Base-by-base conservation (phyloP, 2,888 invertebrate species). In the Anagyrus pseudococci region DNA sequence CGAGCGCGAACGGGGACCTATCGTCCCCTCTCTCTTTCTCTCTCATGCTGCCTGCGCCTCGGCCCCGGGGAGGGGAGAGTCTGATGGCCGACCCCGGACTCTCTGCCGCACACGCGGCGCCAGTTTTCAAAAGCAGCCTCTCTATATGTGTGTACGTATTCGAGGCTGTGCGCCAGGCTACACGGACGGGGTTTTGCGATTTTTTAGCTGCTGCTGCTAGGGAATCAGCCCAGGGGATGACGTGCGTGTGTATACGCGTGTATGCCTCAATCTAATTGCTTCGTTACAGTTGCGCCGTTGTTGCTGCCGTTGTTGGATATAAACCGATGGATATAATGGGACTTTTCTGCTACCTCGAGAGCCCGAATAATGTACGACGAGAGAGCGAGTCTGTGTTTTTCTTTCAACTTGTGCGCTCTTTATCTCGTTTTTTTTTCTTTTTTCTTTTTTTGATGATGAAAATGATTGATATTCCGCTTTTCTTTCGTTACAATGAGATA, bases 101-200 rank as follows among this genome's bases (percentile, higher is more conserved):
- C 4, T 2, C 44, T 17, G 56, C 61, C 64, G 50, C 56, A 58
- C 66, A 70, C 67, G 65, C 66, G 69, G 73, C 72, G 73, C 71
- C 73, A 74, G 66, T 73, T 75, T 75, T 68, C 61, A 52, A 64
- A 64, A 62, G 62, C 53, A 29, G 29, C 4, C 10, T 4, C 29
- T 29, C 6, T 29, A 29, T 29, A 29, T n/a, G n/a, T n/a, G n/a
- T n/a, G 26, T 40, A 37, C 33, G 46, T 50, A 55, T 50, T 44
- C 23, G 59, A 47, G 52, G 13, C 29, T 22, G 22, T 6, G 43
- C 19, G 54, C 20, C 52, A 49, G 33, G 25, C 41, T n/a, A n/a
- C n/a, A n/a, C n/a, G 25, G 49, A 52, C 52, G 56, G 48, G 47
- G 56, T 54, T 46, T 49, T 49, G 61, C 54, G 61, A 66, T 66